These are phyloP conservation scores for Dione vanillae DNA, from an alignment of 2,888 invertebrate genomes.

Conservation along the genomic window DNA sequence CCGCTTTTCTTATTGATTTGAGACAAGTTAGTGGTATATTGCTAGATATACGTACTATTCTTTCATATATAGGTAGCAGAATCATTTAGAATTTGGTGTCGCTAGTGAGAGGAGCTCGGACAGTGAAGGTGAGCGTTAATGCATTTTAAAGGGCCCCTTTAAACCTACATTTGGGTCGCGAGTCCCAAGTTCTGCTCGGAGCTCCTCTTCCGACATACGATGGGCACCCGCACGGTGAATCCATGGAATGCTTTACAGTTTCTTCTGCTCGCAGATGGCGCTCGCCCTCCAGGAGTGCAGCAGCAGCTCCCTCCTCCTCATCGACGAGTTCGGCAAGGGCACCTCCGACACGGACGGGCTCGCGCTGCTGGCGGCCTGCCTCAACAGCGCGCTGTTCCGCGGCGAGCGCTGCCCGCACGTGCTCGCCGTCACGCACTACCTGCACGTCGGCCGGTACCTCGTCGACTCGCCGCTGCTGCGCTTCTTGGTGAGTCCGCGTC, in stretches of 20 bases:
- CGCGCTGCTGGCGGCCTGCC: constrained; percentile 87
- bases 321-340: constrained; percentile 96
- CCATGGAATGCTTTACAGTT: too few relatives aligned
- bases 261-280: constrained; percentile 88
- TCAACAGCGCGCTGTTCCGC: constrained; percentile 86
- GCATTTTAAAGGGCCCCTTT: too few relatives aligned
- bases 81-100: too few relatives aligned
- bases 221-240: too few relatives aligned
- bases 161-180: too few relatives aligned
- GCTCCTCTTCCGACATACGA: too few relatives aligned
- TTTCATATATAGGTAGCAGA: too few relatives aligned
- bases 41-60: too few relatives aligned
- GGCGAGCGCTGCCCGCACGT: constrained; percentile 88
- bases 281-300: constrained; percentile 87
- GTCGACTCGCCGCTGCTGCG: constrained; percentile 78
- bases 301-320: constrained; percentile 88
- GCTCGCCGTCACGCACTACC: constrained; percentile 91
- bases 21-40: constrained; percentile 87
- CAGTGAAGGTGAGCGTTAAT: too few relatives aligned
- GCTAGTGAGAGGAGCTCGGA: too few relatives aligned
- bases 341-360: constrained; percentile 91
- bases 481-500: constrained; percentile 81
- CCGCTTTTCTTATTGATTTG: constrained; percentile 93
- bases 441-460: constrained; percentile 85
- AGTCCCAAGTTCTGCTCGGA: too few relatives aligned